Base-by-base conservation (phyloP, 2,113 vertebrate genomes). In the Echinops telfairi region DNA sequence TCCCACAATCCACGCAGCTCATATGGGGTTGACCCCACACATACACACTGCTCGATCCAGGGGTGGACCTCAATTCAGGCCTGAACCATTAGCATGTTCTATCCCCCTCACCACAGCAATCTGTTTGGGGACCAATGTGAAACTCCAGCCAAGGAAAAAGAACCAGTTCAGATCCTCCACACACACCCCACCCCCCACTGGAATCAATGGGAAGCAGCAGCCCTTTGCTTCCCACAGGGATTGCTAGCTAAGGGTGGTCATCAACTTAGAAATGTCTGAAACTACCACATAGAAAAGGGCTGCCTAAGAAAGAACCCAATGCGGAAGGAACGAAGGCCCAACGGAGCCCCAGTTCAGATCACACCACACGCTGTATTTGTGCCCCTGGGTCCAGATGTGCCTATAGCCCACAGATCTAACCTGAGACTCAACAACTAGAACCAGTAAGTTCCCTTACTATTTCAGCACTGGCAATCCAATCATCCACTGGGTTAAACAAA, bases 141-240 rank as follows among this genome's bases (percentile, higher is more conserved):
- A 53, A 91, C 53, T 79, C 70, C 40, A 78, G 81, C 29, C 84
- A 84, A 27, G 70, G 25, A 86, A 92, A 95, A 86, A 16, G 94
- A 58, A 86, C 57, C 86, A 83, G 20, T 75, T 84, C 68, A 62
- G 29, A 43, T 17, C 62, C 73, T 81, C 47, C 43, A 5, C 43
- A 5, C 5, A 5, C 43, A 5, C 43, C 47, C 10, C 47, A 6
- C 10, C 47, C 47, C 86, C 83, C 60, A 62, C 75, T 88, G 80
- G 31, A 89, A 58, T 38, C 78, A 89, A 33, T 64, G 71, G 36
- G n/a, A 92, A 92, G 36, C 25, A 60, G 23, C 68, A 78, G 38
- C 40, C 16, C 36, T 68, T 91, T 38, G 29, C 91, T 76, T n/a
- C 66, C 70, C 40, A 5, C 36, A 7, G 25, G 40, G 60, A 53